Conservation (phyloP, 2,888 invertebrate species). For the Tetragonula carbonaria region DNA sequence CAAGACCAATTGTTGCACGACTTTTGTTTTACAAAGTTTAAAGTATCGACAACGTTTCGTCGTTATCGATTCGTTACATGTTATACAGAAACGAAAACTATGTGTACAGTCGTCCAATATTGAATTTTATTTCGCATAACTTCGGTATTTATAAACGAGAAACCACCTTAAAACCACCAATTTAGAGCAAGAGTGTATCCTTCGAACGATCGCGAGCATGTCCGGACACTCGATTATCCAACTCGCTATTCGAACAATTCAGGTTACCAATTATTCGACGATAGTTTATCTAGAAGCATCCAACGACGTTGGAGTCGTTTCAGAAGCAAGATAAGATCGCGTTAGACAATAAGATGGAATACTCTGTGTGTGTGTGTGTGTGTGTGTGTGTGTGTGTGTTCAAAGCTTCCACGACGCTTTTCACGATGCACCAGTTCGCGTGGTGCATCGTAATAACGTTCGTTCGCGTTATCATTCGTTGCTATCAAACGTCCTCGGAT, state of each 20-base stretch:
- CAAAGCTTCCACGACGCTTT: slow-evolving; percentile 19
- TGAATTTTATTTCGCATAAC: too few species aligned
- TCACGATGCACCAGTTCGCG: slow-evolving; percentile 29
- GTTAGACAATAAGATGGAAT: slow-evolving; percentile 9
- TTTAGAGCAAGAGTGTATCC: not conserved
- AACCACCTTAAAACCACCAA: too few species aligned
- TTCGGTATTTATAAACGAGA: too few species aligned
- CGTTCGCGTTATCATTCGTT: slow-evolving; percentile 18
- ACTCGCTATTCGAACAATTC: not conserved
- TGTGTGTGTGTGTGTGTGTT: not conserved
- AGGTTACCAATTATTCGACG: slow-evolving; percentile 9
- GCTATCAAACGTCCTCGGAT: slow-evolving; percentile 56
- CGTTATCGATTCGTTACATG: too few species aligned
- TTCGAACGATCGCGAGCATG: not conserved
- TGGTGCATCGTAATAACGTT: slow-evolving; percentile 44
- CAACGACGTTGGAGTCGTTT: slow-evolving; percentile 31
- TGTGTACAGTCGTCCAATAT: too few species aligned
- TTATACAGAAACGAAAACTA: too few species aligned
- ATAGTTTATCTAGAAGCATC: slow-evolving; percentile 1
- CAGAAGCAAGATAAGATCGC: slow-evolving; percentile 28
- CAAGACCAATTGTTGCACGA: too few species aligned
- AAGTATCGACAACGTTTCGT: too few species aligned
- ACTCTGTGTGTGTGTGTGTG: not conserved
- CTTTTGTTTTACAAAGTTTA: too few species aligned
- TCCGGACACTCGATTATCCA: not conserved